Evolutionary conservation across 2,113 vertebrate genomes (phyloP).

Genomic region (Sorex araneus): DNA sequence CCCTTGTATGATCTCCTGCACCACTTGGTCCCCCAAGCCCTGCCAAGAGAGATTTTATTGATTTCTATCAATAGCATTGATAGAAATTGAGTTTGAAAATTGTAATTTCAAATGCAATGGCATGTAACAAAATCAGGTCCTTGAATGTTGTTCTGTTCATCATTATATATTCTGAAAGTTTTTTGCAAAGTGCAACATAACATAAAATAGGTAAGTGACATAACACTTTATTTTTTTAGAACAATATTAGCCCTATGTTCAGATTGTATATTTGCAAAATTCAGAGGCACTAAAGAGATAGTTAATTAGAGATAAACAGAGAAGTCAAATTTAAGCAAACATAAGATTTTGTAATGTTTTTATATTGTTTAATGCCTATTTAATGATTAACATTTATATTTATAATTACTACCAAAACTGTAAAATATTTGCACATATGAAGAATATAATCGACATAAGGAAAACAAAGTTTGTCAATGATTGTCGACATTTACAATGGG

Average conservation of each 20-base stretch:
- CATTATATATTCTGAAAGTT: background rate
- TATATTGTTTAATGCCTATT: background rate
- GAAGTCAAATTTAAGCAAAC: slow-evolving; percentile 26
- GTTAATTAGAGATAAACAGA: background rate
- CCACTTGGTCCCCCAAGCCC: too few species aligned
- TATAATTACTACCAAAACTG: slow-evolving; percentile 18
- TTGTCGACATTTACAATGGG: background rate
- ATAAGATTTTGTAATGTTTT: background rate
- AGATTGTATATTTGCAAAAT: background rate
- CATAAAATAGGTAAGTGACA: background rate
- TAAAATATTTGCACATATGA: background rate
- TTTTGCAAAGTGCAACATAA: background rate
- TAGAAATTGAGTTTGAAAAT: background rate
- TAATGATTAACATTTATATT: background rate
- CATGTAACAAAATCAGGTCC: background rate
- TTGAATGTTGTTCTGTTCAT: background rate
- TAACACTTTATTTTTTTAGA: background rate
- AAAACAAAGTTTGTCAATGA: slow-evolving; percentile 29
- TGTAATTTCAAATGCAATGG: background rate
- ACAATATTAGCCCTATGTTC: background rate
- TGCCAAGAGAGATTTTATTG: too few species aligned
- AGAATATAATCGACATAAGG: slow-evolving; percentile 4
- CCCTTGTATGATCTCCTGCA: too few species aligned
- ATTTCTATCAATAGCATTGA: background rate
- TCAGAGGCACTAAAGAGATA: background rate